phyloP scores from a whole-genome alignment of 2,797 vertebrate genomes.

The Scolopax bukidnonensis region DNA sequence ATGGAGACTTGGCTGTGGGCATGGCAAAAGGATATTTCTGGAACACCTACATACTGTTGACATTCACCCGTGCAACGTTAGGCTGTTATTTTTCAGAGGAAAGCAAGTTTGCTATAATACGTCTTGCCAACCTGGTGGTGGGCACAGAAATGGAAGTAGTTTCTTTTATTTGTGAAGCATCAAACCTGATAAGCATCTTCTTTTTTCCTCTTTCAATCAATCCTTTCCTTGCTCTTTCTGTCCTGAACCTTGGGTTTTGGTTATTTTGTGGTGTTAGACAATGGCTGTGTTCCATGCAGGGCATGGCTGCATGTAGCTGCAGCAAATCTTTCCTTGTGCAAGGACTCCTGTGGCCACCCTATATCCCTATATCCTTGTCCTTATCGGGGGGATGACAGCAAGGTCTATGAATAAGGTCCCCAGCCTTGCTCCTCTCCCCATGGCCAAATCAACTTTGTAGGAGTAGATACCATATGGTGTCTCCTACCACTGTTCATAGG shows the following conservation, averaged over 20 bases:
- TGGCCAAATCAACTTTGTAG: neutral
- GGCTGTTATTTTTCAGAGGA: neutral
- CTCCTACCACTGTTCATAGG: neutral
- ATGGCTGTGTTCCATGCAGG: neutral
- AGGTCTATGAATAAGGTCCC: neutral
- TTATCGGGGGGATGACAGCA: neutral
- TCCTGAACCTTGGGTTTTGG: neutral
- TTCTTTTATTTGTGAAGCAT: neutral
- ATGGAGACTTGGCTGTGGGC: neutral
- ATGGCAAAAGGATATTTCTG: neutral
- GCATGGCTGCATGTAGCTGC: neutral
- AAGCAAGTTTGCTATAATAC: neutral
- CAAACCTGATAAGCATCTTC: neutral
- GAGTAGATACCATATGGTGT: neutral
- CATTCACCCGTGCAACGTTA: neutral
- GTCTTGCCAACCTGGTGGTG: neutral
- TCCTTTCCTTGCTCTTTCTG: neutral
- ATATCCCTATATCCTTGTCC: neutral
- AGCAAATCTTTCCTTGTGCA: neutral
- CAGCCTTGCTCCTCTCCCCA: neutral
- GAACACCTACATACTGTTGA: neutral
- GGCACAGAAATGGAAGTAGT: neutral
- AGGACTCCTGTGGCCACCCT: neutral
- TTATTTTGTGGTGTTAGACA: neutral
- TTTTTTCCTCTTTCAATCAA: neutral